These are phyloP conservation scores for Melolontha melolontha DNA, from an alignment of 2,888 invertebrate species.

Conservation along the genomic window DNA sequence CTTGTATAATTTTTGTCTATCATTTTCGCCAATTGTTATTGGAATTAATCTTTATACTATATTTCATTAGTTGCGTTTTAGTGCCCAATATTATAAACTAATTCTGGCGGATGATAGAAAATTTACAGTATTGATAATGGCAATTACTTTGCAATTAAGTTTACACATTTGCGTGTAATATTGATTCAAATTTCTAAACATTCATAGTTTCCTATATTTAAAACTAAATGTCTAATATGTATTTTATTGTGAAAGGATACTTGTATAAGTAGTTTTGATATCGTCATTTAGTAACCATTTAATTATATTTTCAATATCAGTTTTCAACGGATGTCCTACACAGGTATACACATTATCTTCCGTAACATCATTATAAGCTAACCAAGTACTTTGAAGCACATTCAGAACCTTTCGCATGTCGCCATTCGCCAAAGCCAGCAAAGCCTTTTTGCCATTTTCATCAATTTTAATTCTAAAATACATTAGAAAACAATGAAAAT, in stretches of 20 bases:
- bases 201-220: too few relatives aligned
- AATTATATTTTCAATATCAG: constrained; percentile 89
- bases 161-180: too few relatives aligned
- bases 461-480: constrained; percentile 80
- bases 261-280: constrained; percentile 79
- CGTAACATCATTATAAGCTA: constrained; percentile 89
- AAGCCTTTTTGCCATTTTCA: constrained; percentile 89
- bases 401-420: constrained; percentile 99
- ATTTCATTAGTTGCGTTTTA: too few relatives aligned
- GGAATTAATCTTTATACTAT: too few relatives aligned
- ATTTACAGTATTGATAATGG: too few relatives aligned
- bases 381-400: constrained; percentile 94
- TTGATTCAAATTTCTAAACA: too few relatives aligned
- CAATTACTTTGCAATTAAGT: too few relatives aligned
- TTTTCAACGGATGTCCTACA: constrained; percentile 94
- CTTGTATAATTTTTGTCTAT: too few relatives aligned
- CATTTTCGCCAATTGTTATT: too few relatives aligned
- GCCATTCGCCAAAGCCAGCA: constrained; percentile 90
- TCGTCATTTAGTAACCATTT: constrained; percentile 87
- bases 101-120: too few relatives aligned
- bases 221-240: too few relatives aligned
- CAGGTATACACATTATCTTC: constrained; percentile 95
- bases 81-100: too few relatives aligned
- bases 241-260: constrained; percentile 70
- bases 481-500: neutral